These are phyloP conservation scores for Danaus melanippus DNA, from an alignment of 1,140 invertebrate species.

Conservation along the genomic window DNA sequence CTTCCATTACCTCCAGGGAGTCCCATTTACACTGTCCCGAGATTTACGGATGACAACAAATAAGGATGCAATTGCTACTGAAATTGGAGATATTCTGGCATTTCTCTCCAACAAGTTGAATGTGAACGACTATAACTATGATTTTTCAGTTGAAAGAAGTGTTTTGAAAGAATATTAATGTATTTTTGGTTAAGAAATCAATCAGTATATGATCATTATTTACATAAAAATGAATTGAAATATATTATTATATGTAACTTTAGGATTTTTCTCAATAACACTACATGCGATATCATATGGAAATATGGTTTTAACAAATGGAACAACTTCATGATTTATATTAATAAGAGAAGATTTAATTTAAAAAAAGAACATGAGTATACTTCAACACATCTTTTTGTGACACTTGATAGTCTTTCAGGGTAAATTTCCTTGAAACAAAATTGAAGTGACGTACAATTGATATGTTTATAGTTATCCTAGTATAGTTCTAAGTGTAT, in stretches of 20 bases:
- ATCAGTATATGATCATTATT: too few species aligned
- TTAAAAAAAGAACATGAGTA: constrained; percentile 1
- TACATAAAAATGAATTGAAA: too few species aligned
- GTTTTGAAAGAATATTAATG: constrained; percentile 50
- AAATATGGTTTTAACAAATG: neutral
- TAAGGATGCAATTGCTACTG: constrained; percentile 44
- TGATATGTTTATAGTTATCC: too few species aligned
- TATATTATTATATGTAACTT: too few species aligned
- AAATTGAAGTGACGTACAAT: too few species aligned
- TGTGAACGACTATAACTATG: constrained; percentile 46
- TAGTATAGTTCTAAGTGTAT: too few species aligned
- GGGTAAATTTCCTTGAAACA: too few species aligned
- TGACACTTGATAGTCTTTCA: too few species aligned
- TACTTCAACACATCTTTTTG: too few species aligned
- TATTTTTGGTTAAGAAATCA: too few species aligned
- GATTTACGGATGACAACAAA: constrained; percentile 51
- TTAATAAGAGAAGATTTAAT: neutral
- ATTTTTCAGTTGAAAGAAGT: constrained; percentile 56
- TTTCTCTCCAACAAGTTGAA: constrained; percentile 51
- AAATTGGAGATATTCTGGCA: constrained; percentile 49
- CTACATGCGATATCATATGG: neutral
- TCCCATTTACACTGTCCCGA: constrained; percentile 48
- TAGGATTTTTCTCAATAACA: too few species aligned
- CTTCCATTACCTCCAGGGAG: constrained; percentile 62
- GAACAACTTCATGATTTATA: neutral